phyloP scores from a whole-genome alignment of 1,140 invertebrate species.

The Aphidius gifuensis region DNA sequence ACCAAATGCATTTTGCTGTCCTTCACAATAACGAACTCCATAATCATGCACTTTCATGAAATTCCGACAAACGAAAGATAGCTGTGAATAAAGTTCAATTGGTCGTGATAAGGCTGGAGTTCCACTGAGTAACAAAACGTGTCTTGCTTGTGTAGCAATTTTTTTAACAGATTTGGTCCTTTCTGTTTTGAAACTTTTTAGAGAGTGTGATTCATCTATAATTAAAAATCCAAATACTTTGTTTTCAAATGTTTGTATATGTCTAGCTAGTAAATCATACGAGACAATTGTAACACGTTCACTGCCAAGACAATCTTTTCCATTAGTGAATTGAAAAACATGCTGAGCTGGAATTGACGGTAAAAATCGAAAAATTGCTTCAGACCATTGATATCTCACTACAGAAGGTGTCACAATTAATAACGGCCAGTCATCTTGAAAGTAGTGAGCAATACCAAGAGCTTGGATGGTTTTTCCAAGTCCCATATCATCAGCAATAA shows the following conservation, averaged over 20 bases:
- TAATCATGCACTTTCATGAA: conserved; percentile 54
- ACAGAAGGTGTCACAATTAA: conserved; percentile 83
- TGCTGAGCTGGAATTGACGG: conserved; percentile 65
- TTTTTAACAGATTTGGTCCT: conserved; percentile 69
- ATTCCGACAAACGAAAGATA: conserved; percentile 63
- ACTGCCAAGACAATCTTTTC: conserved; percentile 62
- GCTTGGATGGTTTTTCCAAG: conserved; percentile 98
- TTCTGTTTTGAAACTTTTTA: conserved; percentile 81
- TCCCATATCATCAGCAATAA: conserved; percentile 97
- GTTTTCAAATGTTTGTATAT: conserved; percentile 59
- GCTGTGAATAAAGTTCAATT: conserved; percentile 82
- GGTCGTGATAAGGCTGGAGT: conserved; percentile 93
- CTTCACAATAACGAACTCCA: conserved; percentile 81
- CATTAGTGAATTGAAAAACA: conserved; percentile 61
- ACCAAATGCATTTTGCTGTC: conserved; percentile 70
- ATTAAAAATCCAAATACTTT: conserved; percentile 76
- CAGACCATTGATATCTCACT: conserved; percentile 78
- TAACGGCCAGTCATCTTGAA: conserved; percentile 84
- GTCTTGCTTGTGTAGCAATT: conserved; percentile 62
- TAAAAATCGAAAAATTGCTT: conserved; percentile 69
- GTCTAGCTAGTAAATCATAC: conserved; percentile 71
- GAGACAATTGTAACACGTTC: conserved; percentile 76
- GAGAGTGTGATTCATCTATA: conserved; percentile 78
- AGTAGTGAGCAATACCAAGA: conserved; percentile 86
- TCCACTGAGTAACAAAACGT: conserved; percentile 82